These are phyloP conservation scores for Pica pica DNA, from an alignment of 2,113 vertebrate species.

Conservation along the genomic window DNA sequence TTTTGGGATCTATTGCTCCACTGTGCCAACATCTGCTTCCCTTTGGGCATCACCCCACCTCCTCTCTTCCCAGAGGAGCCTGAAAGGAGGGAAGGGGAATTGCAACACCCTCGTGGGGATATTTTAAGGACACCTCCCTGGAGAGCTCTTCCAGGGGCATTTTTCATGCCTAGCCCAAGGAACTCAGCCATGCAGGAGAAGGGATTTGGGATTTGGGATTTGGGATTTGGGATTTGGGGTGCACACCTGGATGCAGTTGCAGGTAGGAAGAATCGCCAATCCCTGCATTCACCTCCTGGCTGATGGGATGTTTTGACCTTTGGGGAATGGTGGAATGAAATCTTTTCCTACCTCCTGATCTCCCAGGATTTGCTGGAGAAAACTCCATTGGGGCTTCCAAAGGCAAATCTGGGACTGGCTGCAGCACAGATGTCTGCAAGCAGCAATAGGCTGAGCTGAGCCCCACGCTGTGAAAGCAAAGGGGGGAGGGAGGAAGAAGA, in stretches of 20 bases:
- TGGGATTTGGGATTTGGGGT: not conserved
- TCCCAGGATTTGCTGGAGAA: not conserved
- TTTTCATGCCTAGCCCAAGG: not conserved
- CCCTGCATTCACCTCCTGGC: rapidly evolving
- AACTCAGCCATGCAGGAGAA: rapidly evolving
- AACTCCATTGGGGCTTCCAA: not conserved
- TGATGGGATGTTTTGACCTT: not conserved
- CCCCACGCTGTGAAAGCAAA: not conserved
- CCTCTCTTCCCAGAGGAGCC: not conserved
- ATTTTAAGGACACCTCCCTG: not conserved
- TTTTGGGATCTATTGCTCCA: not conserved
- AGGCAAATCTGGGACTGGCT: not conserved
- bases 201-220: not conserved
- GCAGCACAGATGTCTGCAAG: not conserved
- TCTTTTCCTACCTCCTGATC: not conserved
- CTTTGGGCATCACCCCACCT: not conserved
- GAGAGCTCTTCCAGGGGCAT: not conserved
- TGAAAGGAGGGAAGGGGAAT: not conserved
- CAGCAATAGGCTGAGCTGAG: not conserved
- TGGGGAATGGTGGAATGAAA: not conserved
- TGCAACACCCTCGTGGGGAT: rapidly evolving
- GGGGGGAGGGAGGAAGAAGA: not conserved
- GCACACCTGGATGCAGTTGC: not conserved
- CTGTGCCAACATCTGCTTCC: not conserved
- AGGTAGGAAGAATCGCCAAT: not conserved